Evolutionary conservation across 2,888 invertebrate species (phyloP).

Genomic region (Orthonychiurus folsomi): DNA sequence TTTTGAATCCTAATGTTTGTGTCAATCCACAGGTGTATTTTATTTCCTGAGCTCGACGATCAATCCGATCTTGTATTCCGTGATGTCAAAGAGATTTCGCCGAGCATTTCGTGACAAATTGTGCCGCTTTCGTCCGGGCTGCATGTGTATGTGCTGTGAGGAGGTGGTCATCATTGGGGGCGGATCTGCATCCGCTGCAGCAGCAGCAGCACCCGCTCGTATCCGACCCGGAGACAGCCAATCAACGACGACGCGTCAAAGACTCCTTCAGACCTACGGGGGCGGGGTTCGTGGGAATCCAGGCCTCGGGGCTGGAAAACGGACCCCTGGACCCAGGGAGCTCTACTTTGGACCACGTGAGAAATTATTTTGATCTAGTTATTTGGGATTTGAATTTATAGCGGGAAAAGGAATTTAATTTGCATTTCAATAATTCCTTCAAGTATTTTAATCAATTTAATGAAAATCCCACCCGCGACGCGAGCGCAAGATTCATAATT

Average conservation of each 20-base stretch:
- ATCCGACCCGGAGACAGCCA: conserved; percentile 34
- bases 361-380: too few relatives aligned
- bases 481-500: too few relatives aligned
- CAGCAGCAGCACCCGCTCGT: conserved; percentile 15
- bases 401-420: too few relatives aligned
- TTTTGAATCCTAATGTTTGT: too few relatives aligned
- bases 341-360: conserved; percentile 13
- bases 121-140: conserved; percentile 29
- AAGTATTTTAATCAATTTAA: too few relatives aligned
- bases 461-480: too few relatives aligned
- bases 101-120: conserved; percentile 38
- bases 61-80: conserved; percentile 29
- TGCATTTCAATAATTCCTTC: too few relatives aligned
- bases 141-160: conserved; percentile 36
- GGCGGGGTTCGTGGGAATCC: conserved; percentile 12
- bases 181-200: conserved; percentile 23
- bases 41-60: conserved; percentile 38
- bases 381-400: too few relatives aligned
- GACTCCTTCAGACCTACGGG: conserved; percentile 21
- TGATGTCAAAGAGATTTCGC: conserved; percentile 37
- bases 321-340: conserved; percentile 15
- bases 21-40: too few relatives aligned
- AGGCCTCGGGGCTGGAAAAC: conserved; percentile 7
- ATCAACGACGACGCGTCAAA: conserved; percentile 24
- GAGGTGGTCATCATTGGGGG: conserved; percentile 32